Conservation (phyloP, 2,888 invertebrate species). For the Thymelicus sylvestris region DNA sequence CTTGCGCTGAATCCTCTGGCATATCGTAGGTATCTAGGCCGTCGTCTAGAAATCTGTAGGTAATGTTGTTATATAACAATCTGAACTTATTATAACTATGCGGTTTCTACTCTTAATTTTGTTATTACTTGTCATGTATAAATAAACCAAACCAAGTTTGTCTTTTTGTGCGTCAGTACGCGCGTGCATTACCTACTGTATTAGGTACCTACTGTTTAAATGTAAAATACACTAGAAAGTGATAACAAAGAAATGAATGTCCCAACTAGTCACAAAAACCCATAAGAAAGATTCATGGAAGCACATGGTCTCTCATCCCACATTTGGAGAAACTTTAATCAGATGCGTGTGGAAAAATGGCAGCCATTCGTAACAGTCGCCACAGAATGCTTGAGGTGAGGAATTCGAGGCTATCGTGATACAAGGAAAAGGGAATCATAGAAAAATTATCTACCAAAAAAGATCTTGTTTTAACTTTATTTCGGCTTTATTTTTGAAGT, state of each 20-base stretch:
- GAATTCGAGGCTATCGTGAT: constrained; percentile 4
- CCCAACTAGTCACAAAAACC: background rate
- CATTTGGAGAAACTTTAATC: constrained; percentile 24
- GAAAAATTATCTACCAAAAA: constrained; percentile 4
- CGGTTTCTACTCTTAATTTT: too few species aligned
- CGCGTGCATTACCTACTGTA: too few species aligned
- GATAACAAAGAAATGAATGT: background rate
- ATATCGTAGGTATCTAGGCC: background rate
- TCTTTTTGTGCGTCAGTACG: too few species aligned
- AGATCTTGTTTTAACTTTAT: background rate
- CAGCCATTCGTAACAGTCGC: constrained; percentile 25
- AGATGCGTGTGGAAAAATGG: constrained; percentile 25
- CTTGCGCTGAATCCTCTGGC: background rate
- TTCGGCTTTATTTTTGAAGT: too few species aligned
- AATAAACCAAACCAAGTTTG: too few species aligned
- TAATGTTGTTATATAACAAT: background rate
- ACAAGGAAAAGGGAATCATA: constrained; percentile 7
- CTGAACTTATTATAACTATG: too few species aligned
- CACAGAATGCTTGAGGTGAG: constrained; percentile 19
- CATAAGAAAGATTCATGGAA: constrained; percentile 9
- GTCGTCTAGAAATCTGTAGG: background rate
- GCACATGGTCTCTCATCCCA: constrained; percentile 4
- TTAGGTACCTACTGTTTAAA: too few species aligned
- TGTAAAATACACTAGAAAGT: background rate
- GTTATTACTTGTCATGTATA: too few species aligned